Base-by-base conservation (phyloP, 2,888 invertebrate genomes). In the Physocephala rufipes region DNA sequence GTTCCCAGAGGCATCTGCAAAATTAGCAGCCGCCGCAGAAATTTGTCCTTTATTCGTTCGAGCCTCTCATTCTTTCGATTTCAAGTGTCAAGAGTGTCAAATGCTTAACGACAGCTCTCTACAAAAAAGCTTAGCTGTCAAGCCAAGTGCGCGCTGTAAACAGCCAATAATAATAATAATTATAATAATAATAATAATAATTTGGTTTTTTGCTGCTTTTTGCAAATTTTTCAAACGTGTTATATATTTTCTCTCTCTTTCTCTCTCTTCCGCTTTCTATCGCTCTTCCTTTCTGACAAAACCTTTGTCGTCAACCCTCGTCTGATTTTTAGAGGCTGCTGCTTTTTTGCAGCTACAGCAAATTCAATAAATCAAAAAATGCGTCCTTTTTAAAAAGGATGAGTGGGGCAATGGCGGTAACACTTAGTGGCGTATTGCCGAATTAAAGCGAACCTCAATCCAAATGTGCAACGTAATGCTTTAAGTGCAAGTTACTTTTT, bases 61-160 rank as follows among this genome's bases (percentile, higher is more conserved):
- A 36, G 36, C 4, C 9, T 36, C 36, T 36, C 36, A 9, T 9
- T 36, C 36, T 36, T 9, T 7, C 1, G 53, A 28, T 26, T 26
- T 51, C 62, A 62, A 68, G 68, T 68, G 68, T 62, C 68, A 62
- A 68, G 68, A 58, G 67, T 68, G 68, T 61, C 61, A 68, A 62
- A 62, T 68, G 28, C 68, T 68, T 51, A 68, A 51, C 68, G 62
- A 68, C 68, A 68, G 68, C 68, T 68, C n/a, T n/a, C 21, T 21
- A 36, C 36, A 62, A 51, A 63, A 68, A 61, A 36, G 61, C 30
- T 28, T 13, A 62, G 68, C 61, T 67, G 68, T 49, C 51, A 26
- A 61, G 61, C 68, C 36, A 45, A 36, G 36, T 36, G 66, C 55
- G 61, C 61, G 61, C 68, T 59, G 47, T 58, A 47, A 58, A 67